Base-by-base conservation (phyloP, 1,140 invertebrate species). In the Spodoptera frugiperda region DNA sequence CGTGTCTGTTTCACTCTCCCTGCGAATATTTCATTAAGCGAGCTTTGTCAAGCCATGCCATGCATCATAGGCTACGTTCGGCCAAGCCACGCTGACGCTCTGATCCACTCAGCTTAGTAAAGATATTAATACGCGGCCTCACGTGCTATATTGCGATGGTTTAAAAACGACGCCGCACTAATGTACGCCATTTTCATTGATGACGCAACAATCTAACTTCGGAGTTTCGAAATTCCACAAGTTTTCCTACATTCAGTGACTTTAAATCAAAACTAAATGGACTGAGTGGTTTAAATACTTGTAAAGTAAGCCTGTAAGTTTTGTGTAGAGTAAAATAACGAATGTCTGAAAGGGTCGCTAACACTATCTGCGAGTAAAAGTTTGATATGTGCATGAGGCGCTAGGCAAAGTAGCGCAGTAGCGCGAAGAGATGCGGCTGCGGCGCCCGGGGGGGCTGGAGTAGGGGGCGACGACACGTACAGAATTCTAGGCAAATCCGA, bases 1-100 rank as follows among this genome's bases (percentile, higher is more conserved):
- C 80, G 83, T 87, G 89, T 90, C 88, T 82, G 84, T 87, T 91
- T 86, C 87, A 88, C 84, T 88, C 87, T 86, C 83, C 87, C 86
- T 82, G 78, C 88, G 89, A 89, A 93, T 93, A 93, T 93, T 93
- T 93, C 91, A 93, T 92, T 93, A 92, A 87, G 84, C 85, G 85
- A 86, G 86, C 88, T 87, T 79, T 76, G 82, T 82, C 76, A 83
- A 81, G 84, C 84, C 82, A 48, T 73, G 86, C 84, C 85, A 88
- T 90, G 88, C 84, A 88, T 91, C 88, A 90, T 87, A 84, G 83
- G 77, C 80, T 85, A 73, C 79, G 76, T 78, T 83, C 82, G 78
- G 85, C 83, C 77, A 76, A 86, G 84, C 87, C 85, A 81, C 85
- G 89, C 81, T 88, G 87, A 86, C 90, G 84, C 73, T 74, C 81